Evolutionary conservation across 2,797 vertebrate species (phyloP), one percentile per base, ranked within the genome.

Genomic region (Hippoglossus hippoglossus): DNA sequence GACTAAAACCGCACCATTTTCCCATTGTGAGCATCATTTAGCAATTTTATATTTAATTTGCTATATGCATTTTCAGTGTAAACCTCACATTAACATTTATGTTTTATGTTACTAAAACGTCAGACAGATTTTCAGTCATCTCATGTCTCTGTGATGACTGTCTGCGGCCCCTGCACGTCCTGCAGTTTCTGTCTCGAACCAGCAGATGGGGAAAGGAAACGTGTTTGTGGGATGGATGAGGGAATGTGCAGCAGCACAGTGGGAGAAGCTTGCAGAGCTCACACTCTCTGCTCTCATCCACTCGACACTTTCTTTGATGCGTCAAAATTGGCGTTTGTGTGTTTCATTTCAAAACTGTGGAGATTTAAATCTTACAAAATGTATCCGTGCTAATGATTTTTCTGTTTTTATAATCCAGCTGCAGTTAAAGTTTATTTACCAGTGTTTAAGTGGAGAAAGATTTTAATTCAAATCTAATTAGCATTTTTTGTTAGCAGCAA

Each of bases 181-280:
- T 28, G 25, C 13, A 87, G 84, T 89, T 55, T 57, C 74, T 73
- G 49, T 18, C 53, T 50, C 64, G 51, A 6, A 71, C 93, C 94
- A 94, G 93, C 79, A 94, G 94, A 93, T 89, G 94, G 94, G 44
- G 89, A 85, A 92, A 88, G 75, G 83, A 84, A 91, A 84, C 91
- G 16, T 77, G 65, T 89, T 90, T 87, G 66, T 68, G 76, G 55
- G 76, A 41, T 46, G 72, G 68, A 69, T 50, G 63, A 58, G 60
- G 56, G 47, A 12, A 18, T 21, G 56, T 24, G 56, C 67, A 19
- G 79, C 66, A 44, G 24, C 46, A 22, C 16, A 19, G 41, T 5
- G 57, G 34, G 62, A 44, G 51, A 59, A 18, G 66, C 24, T 1
- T 28, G 60, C 71, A 57, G 72, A 24, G 18, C 75, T 78, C n/a